Evolutionary conservation across 2,797 vertebrate genomes (phyloP).

Genomic region (Tokudaia muenninki): DNA sequence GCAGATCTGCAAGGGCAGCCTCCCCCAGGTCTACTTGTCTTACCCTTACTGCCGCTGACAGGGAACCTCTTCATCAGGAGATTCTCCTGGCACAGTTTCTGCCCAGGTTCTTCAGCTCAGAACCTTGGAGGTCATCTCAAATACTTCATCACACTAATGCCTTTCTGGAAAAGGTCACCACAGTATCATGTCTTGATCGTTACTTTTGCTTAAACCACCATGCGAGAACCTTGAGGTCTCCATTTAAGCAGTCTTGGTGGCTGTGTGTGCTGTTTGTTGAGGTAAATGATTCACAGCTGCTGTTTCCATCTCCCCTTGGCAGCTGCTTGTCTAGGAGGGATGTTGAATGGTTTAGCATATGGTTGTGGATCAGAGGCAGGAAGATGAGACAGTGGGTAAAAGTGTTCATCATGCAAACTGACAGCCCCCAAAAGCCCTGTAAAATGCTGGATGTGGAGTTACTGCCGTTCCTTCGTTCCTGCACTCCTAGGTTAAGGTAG

Average conservation of each 20-base stretch:
- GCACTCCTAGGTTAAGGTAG: background rate
- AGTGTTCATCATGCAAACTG: background rate
- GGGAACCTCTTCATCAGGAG: background rate
- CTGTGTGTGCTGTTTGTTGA: background rate
- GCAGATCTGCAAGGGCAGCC: background rate
- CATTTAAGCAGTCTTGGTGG: background rate
- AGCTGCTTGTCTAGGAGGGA: background rate
- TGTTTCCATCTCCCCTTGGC: background rate
- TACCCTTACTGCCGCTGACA: background rate
- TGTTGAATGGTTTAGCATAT: background rate
- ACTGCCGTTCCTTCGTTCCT: no score
- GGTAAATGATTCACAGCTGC: background rate
- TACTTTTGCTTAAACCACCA: background rate
- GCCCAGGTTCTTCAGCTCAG: background rate
- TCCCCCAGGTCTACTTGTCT: background rate
- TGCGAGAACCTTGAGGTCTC: background rate
- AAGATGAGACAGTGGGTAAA: background rate
- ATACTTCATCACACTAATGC: background rate
- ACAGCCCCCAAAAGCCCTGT: background rate
- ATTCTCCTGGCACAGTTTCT: background rate
- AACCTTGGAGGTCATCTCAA: conserved; percentile 1
- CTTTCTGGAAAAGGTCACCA: background rate
- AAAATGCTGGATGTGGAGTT: background rate
- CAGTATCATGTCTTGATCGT: background rate
- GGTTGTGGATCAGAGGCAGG: background rate